Conservation (phyloP, 2,113 vertebrate genomes). For the Macquaria ambigua region DNA sequence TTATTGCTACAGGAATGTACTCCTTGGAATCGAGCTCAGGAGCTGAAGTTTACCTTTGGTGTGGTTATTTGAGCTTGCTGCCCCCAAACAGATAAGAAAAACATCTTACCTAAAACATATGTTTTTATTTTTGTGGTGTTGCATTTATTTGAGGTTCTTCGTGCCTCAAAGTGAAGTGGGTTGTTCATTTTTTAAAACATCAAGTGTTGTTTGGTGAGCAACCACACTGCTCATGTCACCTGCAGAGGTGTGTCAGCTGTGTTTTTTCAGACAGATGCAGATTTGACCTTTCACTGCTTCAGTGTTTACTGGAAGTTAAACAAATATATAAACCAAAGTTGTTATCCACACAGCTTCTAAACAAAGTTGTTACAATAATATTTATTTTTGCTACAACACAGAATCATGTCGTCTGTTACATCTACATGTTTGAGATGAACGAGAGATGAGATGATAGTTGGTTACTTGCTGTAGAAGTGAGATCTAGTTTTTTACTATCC, state of each 20-base stretch:
- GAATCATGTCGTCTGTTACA: neutral
- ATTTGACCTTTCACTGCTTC: slow-evolving; percentile 5
- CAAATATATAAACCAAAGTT: neutral
- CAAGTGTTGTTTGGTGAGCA: neutral
- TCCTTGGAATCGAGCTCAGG: neutral
- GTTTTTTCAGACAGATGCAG: neutral
- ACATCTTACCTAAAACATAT: neutral
- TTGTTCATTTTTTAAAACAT: neutral
- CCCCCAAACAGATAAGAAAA: slow-evolving; percentile 14
- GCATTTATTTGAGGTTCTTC: neutral
- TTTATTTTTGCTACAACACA: neutral
- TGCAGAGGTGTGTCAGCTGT: neutral
- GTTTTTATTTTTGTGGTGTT: slow-evolving; percentile 1
- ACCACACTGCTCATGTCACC: neutral
- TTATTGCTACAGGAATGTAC: neutral
- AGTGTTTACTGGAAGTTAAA: slow-evolving; percentile 1
- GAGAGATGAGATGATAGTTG: neutral
- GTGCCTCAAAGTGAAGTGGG: neutral
- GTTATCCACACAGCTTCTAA: neutral
- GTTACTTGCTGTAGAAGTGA: neutral
- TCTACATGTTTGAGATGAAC: neutral
- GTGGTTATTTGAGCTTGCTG: slow-evolving; percentile 37
- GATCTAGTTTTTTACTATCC: neutral
- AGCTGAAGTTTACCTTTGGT: slow-evolving; percentile 34
- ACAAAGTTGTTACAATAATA: neutral